Evolutionary conservation across 2,888 invertebrate genomes (phyloP).

Genomic region (Microplitis manilae): DNA sequence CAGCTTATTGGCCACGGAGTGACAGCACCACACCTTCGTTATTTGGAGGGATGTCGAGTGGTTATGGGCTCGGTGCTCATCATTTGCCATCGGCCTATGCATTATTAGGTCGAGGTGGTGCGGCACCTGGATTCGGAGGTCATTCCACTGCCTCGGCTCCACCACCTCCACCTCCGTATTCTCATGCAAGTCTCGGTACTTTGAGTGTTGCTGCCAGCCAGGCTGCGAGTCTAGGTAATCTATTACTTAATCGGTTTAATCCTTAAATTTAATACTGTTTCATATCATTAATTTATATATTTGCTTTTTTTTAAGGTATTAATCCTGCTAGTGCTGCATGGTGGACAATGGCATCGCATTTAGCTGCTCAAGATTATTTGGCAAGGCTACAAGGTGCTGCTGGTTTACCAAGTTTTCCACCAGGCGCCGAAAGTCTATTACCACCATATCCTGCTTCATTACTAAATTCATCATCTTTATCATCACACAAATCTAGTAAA

Average conservation of each 20-base stretch:
- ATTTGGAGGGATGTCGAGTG: slow-evolving; percentile 70
- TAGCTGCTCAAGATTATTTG: slow-evolving; percentile 91
- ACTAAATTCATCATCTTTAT: slow-evolving; percentile 73
- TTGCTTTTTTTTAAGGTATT: slow-evolving; percentile 73
- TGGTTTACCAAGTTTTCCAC: slow-evolving; percentile 82
- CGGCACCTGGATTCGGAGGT: slow-evolving; percentile 65
- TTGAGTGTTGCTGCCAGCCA: slow-evolving; percentile 89
- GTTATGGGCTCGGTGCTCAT: slow-evolving; percentile 69
- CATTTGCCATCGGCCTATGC: slow-evolving; percentile 71
- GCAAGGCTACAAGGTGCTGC: slow-evolving; percentile 85
- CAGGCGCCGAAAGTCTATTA: slow-evolving; percentile 72
- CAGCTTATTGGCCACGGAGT: slow-evolving; percentile 89
- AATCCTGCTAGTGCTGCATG: slow-evolving; percentile 78
- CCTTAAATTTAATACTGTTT: background rate
- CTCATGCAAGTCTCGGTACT: slow-evolving; percentile 74
- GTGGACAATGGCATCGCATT: slow-evolving; percentile 93
- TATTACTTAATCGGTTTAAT: background rate
- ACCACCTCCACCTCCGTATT: slow-evolving; percentile 66
- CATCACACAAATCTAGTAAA: slow-evolving; percentile 71
- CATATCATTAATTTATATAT: background rate
- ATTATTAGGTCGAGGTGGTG: slow-evolving; percentile 68
- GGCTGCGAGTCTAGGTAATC: slow-evolving; percentile 83
- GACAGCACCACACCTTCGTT: slow-evolving; percentile 68
- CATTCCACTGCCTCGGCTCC: slow-evolving; percentile 66
- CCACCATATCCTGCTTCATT: slow-evolving; percentile 77